phyloP scores from a whole-genome alignment of 2,113 vertebrate species.

The Uria lomvia region DNA sequence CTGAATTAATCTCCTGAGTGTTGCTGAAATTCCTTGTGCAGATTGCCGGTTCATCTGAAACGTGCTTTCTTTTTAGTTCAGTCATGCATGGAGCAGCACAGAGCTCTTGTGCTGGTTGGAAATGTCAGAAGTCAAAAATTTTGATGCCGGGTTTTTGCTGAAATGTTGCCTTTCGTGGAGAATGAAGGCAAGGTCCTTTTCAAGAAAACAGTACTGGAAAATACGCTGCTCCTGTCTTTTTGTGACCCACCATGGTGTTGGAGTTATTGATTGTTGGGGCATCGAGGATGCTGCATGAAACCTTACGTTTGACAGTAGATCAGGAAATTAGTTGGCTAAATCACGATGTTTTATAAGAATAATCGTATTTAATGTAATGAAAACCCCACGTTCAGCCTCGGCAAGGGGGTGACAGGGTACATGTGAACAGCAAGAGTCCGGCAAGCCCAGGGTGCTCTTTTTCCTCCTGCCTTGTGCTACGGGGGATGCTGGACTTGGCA shows the following conservation, averaged over 20 bases:
- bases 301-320: not conserved
- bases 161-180: not conserved
- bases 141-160: not conserved
- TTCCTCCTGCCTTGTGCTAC: not conserved
- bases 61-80: not conserved
- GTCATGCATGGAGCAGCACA: not conserved
- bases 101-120: not conserved
- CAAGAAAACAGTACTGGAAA: not conserved
- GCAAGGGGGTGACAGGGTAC: rapidly evolving
- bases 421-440: not conserved
- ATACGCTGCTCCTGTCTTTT: not conserved
- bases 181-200: not conserved
- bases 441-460: not conserved
- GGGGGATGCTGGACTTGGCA: not conserved
- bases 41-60: not conserved
- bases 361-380: not conserved
- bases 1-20: not conserved
- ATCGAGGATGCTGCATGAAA: not conserved
- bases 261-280: not conserved
- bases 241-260: rapidly evolving
- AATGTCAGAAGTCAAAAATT: not conserved
- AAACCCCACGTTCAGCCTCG: not conserved
- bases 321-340: not conserved
- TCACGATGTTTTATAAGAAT: not conserved
- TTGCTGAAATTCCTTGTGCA: not conserved